A percentile compares a stretch with the other conserved stretches of the same genome.
These are phyloP conservation scores for Tupiocoris notatus DNA, from an alignment of 2,888 invertebrate species.

Conservation along the genomic window DNA sequence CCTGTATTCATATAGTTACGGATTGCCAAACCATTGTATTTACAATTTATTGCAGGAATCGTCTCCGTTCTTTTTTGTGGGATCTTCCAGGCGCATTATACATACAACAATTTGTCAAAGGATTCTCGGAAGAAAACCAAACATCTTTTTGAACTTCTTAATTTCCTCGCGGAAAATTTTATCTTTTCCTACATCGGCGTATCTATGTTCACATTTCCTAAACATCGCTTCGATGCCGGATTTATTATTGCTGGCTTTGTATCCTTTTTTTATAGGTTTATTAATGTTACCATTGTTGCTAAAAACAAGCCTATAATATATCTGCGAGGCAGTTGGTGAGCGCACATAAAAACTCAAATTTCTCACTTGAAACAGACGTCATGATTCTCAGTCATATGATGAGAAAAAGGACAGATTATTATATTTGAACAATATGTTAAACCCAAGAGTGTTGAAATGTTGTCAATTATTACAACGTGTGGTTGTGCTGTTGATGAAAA, in stretches of 20 bases:
- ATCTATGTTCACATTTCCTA: conserved; percentile 96
- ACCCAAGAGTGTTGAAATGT: too few relatives aligned
- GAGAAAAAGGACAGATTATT: too few relatives aligned
- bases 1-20: background rate
- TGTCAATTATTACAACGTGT: too few relatives aligned
- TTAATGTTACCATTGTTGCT: too few relatives aligned
- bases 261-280: too few relatives aligned
- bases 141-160: conserved; percentile 88
- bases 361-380: too few relatives aligned
- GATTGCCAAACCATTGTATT: background rate
- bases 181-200: conserved; percentile 98
- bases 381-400: too few relatives aligned
- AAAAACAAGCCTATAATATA: too few relatives aligned
- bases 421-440: too few relatives aligned
- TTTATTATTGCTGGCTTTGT: conserved; percentile 93
- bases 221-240: conserved; percentile 87
- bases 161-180: conserved; percentile 96
- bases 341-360: background rate
- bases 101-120: conserved; percentile 90
- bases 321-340: too few relatives aligned
- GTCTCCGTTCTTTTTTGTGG: conserved; percentile 98
- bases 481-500: too few relatives aligned
- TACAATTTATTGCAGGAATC: conserved; percentile 64
- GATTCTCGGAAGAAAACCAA: conserved; percentile 86
- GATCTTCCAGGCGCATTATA: conserved; percentile 98